A percentile compares a stretch with the other conserved stretches of the same genome.
These are phyloP conservation scores for Ectropis crepuscularia DNA, from an alignment of 2,888 invertebrate species.

Conservation along the genomic window DNA sequence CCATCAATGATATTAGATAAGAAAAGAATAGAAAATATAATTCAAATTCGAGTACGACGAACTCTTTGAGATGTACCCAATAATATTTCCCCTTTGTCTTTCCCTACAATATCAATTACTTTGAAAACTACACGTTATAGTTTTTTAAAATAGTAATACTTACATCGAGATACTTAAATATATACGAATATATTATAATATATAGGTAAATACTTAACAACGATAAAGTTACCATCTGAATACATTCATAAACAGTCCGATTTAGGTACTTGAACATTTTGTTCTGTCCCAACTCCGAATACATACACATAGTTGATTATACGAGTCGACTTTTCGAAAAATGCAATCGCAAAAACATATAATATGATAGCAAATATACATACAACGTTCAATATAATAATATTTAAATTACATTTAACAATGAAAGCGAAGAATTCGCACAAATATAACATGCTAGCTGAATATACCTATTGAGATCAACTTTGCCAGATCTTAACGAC, in stretches of 20 bases:
- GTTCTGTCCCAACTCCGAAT: constrained; percentile 57
- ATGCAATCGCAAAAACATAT: constrained; percentile 67
- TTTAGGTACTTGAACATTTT: constrained; percentile 53
- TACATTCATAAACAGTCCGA: constrained; percentile 64
- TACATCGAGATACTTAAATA: constrained; percentile 67
- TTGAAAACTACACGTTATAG: constrained; percentile 59
- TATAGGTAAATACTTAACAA: constrained; percentile 74
- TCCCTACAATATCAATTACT: constrained; percentile 39
- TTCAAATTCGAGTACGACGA: constrained; percentile 16
- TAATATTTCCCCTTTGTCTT: constrained; percentile 22
- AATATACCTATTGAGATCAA: constrained; percentile 56
- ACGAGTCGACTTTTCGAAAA: constrained; percentile 50
- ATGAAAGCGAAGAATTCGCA: constrained; percentile 74
- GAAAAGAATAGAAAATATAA: constrained; percentile 45
- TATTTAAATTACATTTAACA: constrained; percentile 76
- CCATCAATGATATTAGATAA: constrained; percentile 10
- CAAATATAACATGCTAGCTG: constrained; percentile 56
- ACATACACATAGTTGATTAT: constrained; percentile 46
- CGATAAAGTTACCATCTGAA: constrained; percentile 69
- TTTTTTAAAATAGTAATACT: constrained; percentile 59
- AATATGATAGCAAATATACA: constrained; percentile 59
- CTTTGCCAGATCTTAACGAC: constrained; percentile 48
- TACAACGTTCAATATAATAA: constrained; percentile 66
- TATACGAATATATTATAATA: constrained; percentile 49
- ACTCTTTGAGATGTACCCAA: constrained; percentile 42